A percentile compares a stretch with the other conserved stretches of the same genome.
phyloP scores from a whole-genome alignment of 2,888 invertebrate genomes.

The Drosophila seclusa region DNA sequence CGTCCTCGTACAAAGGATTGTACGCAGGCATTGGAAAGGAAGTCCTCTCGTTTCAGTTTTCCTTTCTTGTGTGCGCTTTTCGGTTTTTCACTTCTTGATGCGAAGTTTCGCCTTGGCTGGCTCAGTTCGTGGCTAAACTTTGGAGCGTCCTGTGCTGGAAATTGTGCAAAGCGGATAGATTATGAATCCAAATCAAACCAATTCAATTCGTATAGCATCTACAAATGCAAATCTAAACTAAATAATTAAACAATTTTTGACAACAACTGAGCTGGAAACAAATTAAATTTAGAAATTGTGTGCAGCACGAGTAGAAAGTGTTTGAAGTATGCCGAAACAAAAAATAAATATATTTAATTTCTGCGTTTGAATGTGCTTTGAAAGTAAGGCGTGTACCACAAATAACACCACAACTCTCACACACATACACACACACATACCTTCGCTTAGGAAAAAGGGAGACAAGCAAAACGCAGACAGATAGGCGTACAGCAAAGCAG shows the following conservation, averaged over 20 bases:
- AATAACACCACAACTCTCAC: conserved; percentile 27
- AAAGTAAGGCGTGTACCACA: conserved; percentile 70
- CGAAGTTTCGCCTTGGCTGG: conserved; percentile 58
- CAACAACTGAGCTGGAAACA: not conserved
- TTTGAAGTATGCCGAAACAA: not conserved
- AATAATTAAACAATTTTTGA: conserved; percentile 30
- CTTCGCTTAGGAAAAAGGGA: conserved; percentile 9
- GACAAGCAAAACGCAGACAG: conserved; percentile 58
- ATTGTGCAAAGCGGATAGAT: conserved; percentile 57
- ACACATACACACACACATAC: not conserved
- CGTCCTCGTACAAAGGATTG: conserved; percentile 67
- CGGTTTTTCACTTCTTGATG: conserved; percentile 48
- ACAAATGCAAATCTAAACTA: conserved; percentile 37
- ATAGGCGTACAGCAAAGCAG: conserved; percentile 60
- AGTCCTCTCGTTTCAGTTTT: conserved; percentile 44
- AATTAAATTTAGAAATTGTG: conserved; percentile 9
- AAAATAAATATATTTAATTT: not conserved
- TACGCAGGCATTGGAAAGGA: conserved; percentile 68
- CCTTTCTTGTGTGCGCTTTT: conserved; percentile 30
- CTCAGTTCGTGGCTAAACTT: conserved; percentile 78
- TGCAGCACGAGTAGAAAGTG: conserved; percentile 12
- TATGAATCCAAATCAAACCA: conserved; percentile 1
- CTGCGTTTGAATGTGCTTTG: conserved; percentile 39
- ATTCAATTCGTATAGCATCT: conserved; percentile 25
- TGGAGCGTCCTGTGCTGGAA: conserved; percentile 77